Evolutionary conservation across 2,113 vertebrate genomes (phyloP), one percentile per base, ranked within the genome.

Genomic region (Platysteira castanea): DNA sequence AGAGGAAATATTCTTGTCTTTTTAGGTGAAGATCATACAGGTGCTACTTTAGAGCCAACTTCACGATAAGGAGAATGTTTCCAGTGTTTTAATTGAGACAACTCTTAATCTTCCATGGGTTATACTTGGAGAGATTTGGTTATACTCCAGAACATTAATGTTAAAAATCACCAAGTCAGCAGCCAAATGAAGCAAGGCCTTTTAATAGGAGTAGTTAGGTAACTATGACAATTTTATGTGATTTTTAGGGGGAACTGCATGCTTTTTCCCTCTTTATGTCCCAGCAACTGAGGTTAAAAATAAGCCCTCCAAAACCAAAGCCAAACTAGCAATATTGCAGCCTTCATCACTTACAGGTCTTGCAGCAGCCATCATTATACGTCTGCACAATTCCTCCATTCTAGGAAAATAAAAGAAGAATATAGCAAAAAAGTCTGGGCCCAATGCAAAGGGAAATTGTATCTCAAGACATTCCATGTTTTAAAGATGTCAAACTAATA

Each of bases 341-440:
- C 93, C 84, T 91, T 97, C 68, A 39, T 94, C 87, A 99, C 99
- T 99, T 98, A 99, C 99, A 99, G 96, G 98, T 99, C 98, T 97
- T 99, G 98, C 99, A 99, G 98, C 99, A 99, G 97, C 99, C 99
- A 81, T 99, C 99, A 54, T 99, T 99, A 89, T 99, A 99, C 19
- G 96, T 98, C 97, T 99, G 98, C 93, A 99, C 98, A 94, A 98
- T 95, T 49, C 99, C 99, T 56, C 99, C 99, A 95, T 98, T 99
- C 99, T 99, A 98, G 74, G 97, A 96, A 92, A 89, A 98, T 75
- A 98, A 74, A 91, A 95, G 57, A 49, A 61, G 27, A 93, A 93
- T 67, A 97, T 88, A 93, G 96, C 65, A 97, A 97, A 96, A 97
- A 71, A 95, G 86, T 96, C 67, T 92, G 86, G 97, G 94, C 61